Evolutionary conservation across 2,113 vertebrate species (phyloP), one percentile per base, ranked within the genome.

Genomic region (Amphiprion percula): DNA sequence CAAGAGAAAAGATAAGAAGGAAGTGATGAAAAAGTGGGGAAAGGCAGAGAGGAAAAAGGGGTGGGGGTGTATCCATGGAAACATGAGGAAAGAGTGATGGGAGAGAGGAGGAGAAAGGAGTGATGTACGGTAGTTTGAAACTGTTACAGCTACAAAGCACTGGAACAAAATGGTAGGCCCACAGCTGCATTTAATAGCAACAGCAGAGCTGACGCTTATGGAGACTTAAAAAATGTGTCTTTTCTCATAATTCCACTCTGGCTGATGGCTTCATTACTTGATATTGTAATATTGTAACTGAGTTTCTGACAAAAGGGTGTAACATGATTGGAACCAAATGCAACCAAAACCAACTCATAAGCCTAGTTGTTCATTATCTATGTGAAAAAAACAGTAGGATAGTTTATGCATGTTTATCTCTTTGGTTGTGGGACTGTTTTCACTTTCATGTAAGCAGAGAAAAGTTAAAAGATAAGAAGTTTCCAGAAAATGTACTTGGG

Each of bases 1-100:
- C 50, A 64, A 37, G 79, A n/a, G 30, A 65, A 55, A 54, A 59
- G 58, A 83, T 72, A 72, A 61, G 55, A 68, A 68, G 72, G 55
- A 70, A 76, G 74, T 64, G 74, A 75, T 78, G 63, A 72, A 66
- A 80, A 82, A 46, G 46, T 33, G 68, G 28, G 2, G 55, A 28
- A 17, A 16, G 33, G 49, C 24, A 64, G 77, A 54, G 39, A 6
- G 15, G 23, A 21, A 60, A 50, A 55, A 17, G 5, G 69, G 54
- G 30, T 12, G 10, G 41, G n/a, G 28, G 12, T 24, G 82, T 83
- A 83, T 79, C 87, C 84, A 84, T 84, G 85, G 89, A 86, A 86
- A 89, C 59, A 11, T 80, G 67, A 82, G 56, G 72, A 87, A 60
- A 66, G 81, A 79, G 53, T 62, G 84, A 86, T 80, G 53, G 44